phyloP scores from a whole-genome alignment of 2,888 invertebrate species.

The Noctua janthe region DNA sequence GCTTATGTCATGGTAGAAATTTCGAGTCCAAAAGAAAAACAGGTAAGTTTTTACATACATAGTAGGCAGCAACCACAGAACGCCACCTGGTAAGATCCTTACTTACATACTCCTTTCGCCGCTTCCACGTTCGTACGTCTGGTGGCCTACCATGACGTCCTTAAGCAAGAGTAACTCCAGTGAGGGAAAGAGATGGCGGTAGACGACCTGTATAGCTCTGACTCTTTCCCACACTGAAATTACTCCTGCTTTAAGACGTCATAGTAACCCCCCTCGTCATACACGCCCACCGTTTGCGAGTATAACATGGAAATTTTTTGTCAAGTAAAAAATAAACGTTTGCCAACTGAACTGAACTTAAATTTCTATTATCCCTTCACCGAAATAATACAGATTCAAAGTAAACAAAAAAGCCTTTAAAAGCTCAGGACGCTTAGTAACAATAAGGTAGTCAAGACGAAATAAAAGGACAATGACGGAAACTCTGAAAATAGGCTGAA shows the following conservation, averaged over 20 bases:
- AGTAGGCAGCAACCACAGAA: neutral
- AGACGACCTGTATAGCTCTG: no score
- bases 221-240: no score
- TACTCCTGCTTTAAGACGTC: no score
- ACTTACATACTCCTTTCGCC: neutral
- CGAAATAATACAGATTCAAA: conserved; percentile 23
- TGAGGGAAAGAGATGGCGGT: no score
- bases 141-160: no score
- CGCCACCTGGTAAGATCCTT: neutral
- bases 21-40: neutral
- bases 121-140: neutral
- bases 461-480: conserved; percentile 39
- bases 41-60: neutral
- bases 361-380: neutral
- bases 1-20: neutral
- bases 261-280: neutral
- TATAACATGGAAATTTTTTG: neutral
- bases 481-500: conserved; percentile 13
- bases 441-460: conserved; percentile 32
- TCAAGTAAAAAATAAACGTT: neutral
- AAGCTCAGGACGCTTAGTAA: conserved; percentile 13
- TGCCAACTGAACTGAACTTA: neutral
- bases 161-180: no score
- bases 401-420: conserved; percentile 25
- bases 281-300: neutral